Conservation (phyloP, 2,113 vertebrate species). For the Percina caprodes region DNA sequence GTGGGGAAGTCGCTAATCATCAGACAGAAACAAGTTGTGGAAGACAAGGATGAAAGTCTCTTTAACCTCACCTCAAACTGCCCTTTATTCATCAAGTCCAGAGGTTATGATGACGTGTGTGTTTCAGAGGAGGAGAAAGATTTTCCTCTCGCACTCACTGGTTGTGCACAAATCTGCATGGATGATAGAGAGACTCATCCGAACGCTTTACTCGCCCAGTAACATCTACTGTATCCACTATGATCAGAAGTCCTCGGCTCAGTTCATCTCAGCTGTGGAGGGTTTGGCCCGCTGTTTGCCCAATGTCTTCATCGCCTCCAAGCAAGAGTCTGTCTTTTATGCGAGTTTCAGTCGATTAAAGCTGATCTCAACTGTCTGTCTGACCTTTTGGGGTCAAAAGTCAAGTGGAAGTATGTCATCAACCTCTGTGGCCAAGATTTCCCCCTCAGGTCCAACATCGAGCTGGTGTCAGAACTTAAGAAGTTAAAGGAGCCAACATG, state of each 20-base stretch:
- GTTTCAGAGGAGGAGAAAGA: constrained; percentile 51
- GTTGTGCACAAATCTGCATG: constrained; percentile 73
- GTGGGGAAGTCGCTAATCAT: constrained; percentile 91
- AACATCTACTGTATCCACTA: constrained; percentile 75
- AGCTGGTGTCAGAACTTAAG: constrained; percentile 66
- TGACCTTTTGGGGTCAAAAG: constrained; percentile 57
- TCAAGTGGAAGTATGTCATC: constrained; percentile 73
- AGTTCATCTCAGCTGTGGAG: constrained; percentile 63
- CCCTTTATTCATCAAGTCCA: constrained; percentile 19
- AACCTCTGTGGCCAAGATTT: constrained; percentile 77
- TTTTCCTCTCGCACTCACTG: constrained; percentile 71
- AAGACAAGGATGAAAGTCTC: constrained; percentile 88
- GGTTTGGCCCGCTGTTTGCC: constrained; percentile 63
- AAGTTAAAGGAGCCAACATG: constrained; percentile 59
- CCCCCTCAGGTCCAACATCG: constrained; percentile 67
- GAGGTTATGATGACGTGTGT: constrained; percentile 56
- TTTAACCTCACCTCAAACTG: constrained; percentile 85
- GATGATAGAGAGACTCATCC: constrained; percentile 73
- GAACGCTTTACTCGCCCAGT: constrained; percentile 46
- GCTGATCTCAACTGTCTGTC: constrained; percentile 72
- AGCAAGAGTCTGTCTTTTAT: constrained; percentile 56
- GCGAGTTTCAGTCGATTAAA: constrained; percentile 54
- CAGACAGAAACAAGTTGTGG: constrained; percentile 82
- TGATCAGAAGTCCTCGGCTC: constrained; percentile 63
- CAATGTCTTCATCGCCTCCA: constrained; percentile 69